Percentiles rank a stretch among this genome's conserved stretches.
Conservation (phyloP, 1,140 invertebrate genomes). For the Trichogramma pretiosum region DNA sequence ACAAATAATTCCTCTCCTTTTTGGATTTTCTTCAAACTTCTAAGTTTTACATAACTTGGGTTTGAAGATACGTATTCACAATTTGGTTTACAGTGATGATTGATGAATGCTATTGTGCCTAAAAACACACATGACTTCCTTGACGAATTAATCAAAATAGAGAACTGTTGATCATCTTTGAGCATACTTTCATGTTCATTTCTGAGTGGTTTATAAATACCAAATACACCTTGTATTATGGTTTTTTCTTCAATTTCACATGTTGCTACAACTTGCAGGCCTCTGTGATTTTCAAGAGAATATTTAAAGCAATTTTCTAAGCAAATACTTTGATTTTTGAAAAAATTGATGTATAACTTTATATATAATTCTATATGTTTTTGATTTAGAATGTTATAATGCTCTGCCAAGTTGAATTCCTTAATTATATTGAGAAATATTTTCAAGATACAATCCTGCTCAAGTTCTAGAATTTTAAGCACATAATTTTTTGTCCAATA, state of each 20-base stretch:
- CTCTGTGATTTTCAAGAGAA: background rate
- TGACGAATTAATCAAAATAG: background rate
- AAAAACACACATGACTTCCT: background rate
- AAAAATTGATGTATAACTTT: no score
- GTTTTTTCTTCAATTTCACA: background rate
- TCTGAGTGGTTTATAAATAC: background rate
- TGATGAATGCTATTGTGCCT: background rate
- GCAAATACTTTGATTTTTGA: no score
- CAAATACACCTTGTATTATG: background rate
- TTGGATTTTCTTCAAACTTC: background rate
- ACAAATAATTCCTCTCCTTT: background rate
- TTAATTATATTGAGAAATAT: no score
- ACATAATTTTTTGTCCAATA: no score
- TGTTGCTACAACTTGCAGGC: background rate
- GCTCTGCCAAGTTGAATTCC: no score
- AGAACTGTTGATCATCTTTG: background rate
- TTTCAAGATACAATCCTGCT: no score
- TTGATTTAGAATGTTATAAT: no score
- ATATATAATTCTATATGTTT: no score
- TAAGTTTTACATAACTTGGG: background rate
- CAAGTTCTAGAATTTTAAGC: no score
- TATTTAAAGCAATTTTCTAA: background rate
- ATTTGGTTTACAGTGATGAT: background rate
- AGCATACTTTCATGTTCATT: background rate
- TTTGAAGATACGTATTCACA: background rate